These are phyloP conservation scores for Gambelia wislizenii DNA, from an alignment of 2,797 vertebrate genomes.

Conservation along the genomic window DNA sequence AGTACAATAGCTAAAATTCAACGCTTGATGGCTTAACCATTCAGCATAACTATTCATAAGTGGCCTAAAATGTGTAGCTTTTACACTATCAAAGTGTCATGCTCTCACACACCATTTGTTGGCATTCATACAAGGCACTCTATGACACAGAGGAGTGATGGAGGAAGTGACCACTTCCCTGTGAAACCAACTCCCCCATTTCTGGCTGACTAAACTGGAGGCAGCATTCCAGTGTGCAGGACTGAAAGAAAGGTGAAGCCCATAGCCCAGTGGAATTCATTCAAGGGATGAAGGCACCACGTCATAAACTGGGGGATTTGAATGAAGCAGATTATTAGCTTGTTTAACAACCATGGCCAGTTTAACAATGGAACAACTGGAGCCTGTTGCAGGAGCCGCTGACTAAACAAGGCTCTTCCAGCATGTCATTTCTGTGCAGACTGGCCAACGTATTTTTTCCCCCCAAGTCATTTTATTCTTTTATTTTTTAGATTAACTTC, in stretches of 20 bases:
- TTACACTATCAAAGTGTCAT: not conserved
- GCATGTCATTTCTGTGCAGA: not conserved
- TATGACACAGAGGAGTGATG: not conserved
- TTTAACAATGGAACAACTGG: not conserved
- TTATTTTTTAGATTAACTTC: too few species aligned
- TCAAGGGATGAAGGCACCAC: not conserved
- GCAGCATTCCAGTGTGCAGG: not conserved
- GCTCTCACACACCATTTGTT: not conserved
- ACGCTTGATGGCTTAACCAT: not conserved
- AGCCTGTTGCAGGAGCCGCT: not conserved
- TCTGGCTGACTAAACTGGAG: not conserved
- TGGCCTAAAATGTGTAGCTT: not conserved
- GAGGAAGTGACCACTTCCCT: not conserved
- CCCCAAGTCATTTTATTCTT: too few species aligned
- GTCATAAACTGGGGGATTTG: not conserved
- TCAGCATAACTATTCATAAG: not conserved
- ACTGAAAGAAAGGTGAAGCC: not conserved
- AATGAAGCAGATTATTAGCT: not conserved
- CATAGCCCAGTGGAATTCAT: not conserved
- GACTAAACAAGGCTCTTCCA: not conserved
- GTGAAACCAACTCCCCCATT: not conserved
- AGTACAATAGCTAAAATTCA: not conserved
- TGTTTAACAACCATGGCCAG: not conserved
- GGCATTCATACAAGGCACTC: not conserved
- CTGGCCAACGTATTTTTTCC: not conserved